Conservation (phyloP, 2,113 vertebrate genomes). For the Zosterops pallidus region DNA sequence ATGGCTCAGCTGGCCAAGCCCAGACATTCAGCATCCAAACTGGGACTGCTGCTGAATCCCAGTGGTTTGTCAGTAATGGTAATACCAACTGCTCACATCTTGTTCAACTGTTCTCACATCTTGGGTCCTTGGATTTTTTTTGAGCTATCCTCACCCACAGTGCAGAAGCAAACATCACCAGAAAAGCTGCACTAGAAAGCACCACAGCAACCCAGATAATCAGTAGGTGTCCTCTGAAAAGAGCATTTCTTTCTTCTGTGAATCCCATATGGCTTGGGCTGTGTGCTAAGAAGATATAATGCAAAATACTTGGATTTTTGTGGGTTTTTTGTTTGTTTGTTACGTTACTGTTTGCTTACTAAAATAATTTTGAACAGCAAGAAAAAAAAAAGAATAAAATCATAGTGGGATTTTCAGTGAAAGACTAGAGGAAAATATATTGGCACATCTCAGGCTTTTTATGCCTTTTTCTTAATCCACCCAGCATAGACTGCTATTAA, state of each 20-base stretch:
- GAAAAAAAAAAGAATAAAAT: background rate
- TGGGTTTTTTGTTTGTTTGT: background rate
- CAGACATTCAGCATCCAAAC: rapidly evolving
- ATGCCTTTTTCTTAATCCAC: background rate
- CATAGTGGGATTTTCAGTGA: background rate
- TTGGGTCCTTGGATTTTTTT: background rate
- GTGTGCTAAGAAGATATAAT: background rate
- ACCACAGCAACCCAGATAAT: background rate
- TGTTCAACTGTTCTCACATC: background rate
- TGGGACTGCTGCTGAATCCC: background rate
- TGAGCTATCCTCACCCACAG: background rate
- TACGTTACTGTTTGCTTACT: background rate
- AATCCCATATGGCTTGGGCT: background rate
- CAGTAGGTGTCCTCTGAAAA: background rate
- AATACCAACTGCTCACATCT: background rate
- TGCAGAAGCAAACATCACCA: background rate
- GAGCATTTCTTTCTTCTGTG: background rate
- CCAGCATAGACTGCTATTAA: background rate
- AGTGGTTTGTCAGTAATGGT: background rate
- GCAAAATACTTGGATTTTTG: background rate
- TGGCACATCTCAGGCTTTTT: background rate
- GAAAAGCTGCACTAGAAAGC: background rate
- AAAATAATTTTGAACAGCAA: background rate
- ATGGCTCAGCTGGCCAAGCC: background rate
- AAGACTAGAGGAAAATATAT: background rate